A percentile compares a stretch with the other conserved stretches of the same genome.
Conservation (phyloP, 2,113 vertebrate species). For the Festucalex cinctus region DNA sequence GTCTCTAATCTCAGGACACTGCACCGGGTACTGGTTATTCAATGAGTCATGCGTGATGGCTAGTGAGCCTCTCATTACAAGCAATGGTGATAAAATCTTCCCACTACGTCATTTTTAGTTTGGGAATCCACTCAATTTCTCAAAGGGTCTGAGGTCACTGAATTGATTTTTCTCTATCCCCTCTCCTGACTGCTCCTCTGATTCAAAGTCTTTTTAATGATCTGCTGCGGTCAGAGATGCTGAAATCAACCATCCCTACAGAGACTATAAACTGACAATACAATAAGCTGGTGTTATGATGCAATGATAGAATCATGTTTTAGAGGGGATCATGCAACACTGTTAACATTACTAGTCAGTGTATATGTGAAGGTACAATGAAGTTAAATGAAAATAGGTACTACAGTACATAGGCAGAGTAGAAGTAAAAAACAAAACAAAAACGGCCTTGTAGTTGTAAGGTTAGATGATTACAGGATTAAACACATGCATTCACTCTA, state of each 20-base stretch:
- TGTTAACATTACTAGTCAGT: slow-evolving; percentile 2
- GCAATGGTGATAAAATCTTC: slow-evolving; percentile 7
- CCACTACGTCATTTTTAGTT: slow-evolving; percentile 36
- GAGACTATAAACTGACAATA: slow-evolving; percentile 36
- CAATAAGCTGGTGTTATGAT: slow-evolving; percentile 27
- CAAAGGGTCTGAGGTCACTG: slow-evolving; percentile 39
- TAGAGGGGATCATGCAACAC: slow-evolving; percentile 23
- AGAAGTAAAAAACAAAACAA: too few species aligned
- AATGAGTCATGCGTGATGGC: slow-evolving; percentile 3
- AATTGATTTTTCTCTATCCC: slow-evolving; percentile 61
- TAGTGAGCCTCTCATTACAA: slow-evolving; percentile 5
- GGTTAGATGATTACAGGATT: too few species aligned
- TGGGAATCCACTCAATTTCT: slow-evolving; percentile 20
- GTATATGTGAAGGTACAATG: slow-evolving; percentile 33
- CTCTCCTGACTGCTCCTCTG: slow-evolving; percentile 47
- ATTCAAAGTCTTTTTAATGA: slow-evolving; percentile 65
- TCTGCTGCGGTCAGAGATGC: slow-evolving; percentile 70
- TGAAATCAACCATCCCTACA: slow-evolving; percentile 53
- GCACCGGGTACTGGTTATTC: neutral
- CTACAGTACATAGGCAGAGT: too few species aligned
- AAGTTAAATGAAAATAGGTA: neutral
- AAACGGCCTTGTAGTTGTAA: too few species aligned
- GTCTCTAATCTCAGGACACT: too few species aligned
- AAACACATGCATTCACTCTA: too few species aligned
- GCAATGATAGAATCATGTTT: slow-evolving; percentile 17